Evolutionary conservation across 1,140 invertebrate genomes (phyloP), one percentile per base, ranked within the genome.

Genomic region (Drosophila jambulina): DNA sequence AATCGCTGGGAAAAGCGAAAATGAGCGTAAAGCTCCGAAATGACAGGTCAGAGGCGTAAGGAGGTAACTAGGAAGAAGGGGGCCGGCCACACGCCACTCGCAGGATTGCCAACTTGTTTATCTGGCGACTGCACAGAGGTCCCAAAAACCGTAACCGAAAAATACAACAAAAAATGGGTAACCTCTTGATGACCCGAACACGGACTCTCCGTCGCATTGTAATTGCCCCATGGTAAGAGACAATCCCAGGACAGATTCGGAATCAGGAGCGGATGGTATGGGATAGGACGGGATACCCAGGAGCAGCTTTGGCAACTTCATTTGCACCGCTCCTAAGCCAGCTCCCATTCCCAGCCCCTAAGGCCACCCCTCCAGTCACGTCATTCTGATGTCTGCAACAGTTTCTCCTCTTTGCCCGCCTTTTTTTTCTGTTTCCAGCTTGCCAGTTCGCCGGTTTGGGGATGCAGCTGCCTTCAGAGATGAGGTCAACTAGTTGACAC

Each of bases 401-500:
- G 69, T 72, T 72, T 72, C 65, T 58, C 45, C 13, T 43, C 63
- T 43, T n/a, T 65, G 42, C 53, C 46, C n/a, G 34, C 12, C n/a
- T 45, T 49, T 54, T 64, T 46, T 40, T 54, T 32, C 12, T n/a
- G 29, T 38, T 38, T 56, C 77, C 71, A 54, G 32, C 51, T 54
- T 21, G 29, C 53, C 15, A 38, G 53, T 38, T 54, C 43, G 60
- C 65, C 67, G 63, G 68, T 86, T 74, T 67, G 84, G 71, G 59
- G 71, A 65, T 84, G 70, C 68, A 65, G 65, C 82, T 80, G 81
- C 67, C 63, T 70, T 54, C 81, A 69, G 83, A 71, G 63, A 59
- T 83, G 83, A 84, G 83, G 83, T 87, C 83, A 87, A 84, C 84
- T 87, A 70, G 77, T 87, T 87, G 83, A 87, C 83, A 88, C 80